Conservation (phyloP, 2,113 vertebrate genomes). For the Passer domesticus region DNA sequence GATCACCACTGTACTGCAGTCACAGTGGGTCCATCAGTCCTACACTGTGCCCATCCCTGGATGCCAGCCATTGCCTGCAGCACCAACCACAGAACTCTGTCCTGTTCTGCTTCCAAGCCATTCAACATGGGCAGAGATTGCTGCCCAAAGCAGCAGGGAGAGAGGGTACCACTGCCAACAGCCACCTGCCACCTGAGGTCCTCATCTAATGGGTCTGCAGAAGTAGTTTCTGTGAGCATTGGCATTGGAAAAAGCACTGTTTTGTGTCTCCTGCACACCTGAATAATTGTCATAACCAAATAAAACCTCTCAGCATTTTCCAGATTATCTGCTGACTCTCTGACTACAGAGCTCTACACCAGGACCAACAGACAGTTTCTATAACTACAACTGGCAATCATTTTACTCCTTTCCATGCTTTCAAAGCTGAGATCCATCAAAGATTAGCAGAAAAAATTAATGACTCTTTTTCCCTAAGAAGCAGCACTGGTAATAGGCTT, state of each 20-base stretch:
- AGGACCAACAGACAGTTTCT: not conserved
- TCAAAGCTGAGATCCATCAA: not conserved
- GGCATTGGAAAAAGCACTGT: not conserved
- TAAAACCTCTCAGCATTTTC: not conserved
- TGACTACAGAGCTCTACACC: not conserved
- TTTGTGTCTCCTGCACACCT: not conserved
- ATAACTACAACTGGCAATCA: not conserved
- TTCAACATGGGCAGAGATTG: not conserved
- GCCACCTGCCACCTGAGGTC: not conserved
- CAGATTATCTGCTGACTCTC: not conserved
- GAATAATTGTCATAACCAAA: not conserved
- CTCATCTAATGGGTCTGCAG: not conserved
- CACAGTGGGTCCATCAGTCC: not conserved
- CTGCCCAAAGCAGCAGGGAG: not conserved
- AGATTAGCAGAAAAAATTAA: not conserved
- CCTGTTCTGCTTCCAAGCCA: not conserved
- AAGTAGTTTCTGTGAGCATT: not conserved
- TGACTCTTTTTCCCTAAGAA: not conserved
- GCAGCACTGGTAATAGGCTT: not conserved
- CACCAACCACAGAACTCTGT: not conserved
- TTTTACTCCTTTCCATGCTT: not conserved
- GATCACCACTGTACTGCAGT: rapidly evolving
- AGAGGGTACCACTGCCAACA: not conserved
- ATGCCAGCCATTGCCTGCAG: not conserved
- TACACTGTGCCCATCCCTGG: not conserved